phyloP scores from a whole-genome alignment of 2,888 invertebrate species.

The Dynastes tityus region DNA sequence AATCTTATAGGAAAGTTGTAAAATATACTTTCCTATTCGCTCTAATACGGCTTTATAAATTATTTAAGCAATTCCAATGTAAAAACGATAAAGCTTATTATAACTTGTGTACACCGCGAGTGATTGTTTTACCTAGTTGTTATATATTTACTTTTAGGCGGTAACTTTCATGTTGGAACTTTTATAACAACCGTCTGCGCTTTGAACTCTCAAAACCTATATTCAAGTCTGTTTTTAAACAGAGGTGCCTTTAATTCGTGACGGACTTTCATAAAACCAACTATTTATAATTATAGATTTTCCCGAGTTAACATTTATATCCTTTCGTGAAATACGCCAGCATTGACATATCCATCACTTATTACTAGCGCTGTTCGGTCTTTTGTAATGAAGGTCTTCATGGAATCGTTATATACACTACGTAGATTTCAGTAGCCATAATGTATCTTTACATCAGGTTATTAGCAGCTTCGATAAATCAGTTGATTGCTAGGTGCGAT shows the following conservation, averaged over 20 bases:
- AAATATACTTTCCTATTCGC: conserved; percentile 26
- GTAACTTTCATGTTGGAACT: conserved; percentile 11
- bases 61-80: conserved; percentile 14
- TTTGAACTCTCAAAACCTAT: conserved; percentile 27
- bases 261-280: conserved; percentile 29
- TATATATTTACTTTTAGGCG: conserved; percentile 32
- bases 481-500: too few species aligned
- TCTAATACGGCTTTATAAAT: conserved; percentile 10
- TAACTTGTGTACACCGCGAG: conserved; percentile 1
- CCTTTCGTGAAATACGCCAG: background rate
- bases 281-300: conserved; percentile 43
- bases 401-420: background rate
- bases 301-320: conserved; percentile 3
- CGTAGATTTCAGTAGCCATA: background rate
- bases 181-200: conserved; percentile 15
- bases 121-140: conserved; percentile 16
- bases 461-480: background rate
- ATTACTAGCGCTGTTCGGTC: background rate
- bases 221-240: conserved; percentile 9
- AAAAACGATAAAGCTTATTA: conserved; percentile 22
- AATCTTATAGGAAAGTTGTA: conserved; percentile 21
- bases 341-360: conserved; percentile 20
- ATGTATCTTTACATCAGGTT: background rate
- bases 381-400: background rate
- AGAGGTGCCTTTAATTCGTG: conserved; percentile 25